Evolutionary conservation across 2,113 vertebrate genomes (phyloP).

Genomic region (human): GRCh38 chr3:38792501-38793000

Average conservation of each 20-base stretch:
- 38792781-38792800: no score
- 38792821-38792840: background rate
- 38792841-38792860: background rate
- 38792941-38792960: background rate
- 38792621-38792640: background rate
- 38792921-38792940: background rate
- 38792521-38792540: background rate
- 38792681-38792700: constrained; percentile 8
- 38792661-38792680: background rate
- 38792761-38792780: background rate
- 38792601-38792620: background rate
- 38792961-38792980: background rate
- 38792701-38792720: background rate
- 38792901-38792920: background rate
- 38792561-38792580: background rate
- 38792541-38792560: background rate
- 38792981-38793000: background rate
- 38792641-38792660: background rate
- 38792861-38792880: background rate
- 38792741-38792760: background rate
- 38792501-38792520: background rate
- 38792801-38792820: background rate
- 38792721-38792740: background rate
- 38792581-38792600: background rate
- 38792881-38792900: background rate